Conservation (phyloP, 2,113 vertebrate species). For the Herpetotheres cachinnans region DNA sequence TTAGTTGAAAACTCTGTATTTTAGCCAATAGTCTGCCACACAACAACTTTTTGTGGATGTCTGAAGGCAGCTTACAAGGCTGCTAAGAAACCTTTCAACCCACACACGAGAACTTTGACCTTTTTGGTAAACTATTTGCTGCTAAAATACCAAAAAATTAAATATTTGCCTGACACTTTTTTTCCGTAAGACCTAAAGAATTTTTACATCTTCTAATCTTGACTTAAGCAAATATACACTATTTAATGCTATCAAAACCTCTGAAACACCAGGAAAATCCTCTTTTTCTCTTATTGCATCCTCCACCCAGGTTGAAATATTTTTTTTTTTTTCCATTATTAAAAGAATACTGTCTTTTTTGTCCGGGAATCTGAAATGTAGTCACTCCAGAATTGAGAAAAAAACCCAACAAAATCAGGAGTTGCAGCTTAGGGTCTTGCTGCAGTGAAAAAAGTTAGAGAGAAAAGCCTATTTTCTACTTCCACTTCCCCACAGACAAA, state of each 20-base stretch:
- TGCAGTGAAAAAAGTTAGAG: background rate
- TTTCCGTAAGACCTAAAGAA: background rate
- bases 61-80: background rate
- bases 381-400: background rate
- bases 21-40: background rate
- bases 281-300: background rate
- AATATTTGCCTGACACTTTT: background rate
- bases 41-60: background rate
- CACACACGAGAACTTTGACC: background rate
- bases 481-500: background rate
- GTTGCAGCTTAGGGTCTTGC: background rate
- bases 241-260: background rate
- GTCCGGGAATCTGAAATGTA: background rate
- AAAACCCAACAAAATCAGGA: background rate
- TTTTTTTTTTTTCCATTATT: background rate
- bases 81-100: background rate
- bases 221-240: background rate
- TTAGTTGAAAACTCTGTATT: background rate
- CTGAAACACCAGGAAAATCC: background rate
- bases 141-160: background rate
- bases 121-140: background rate
- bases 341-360: background rate
- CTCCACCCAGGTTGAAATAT: background rate
- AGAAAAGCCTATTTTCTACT: background rate
- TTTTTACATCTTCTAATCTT: background rate